phyloP scores from a whole-genome alignment of 2,797 vertebrate species.

The Gambelia wislizenii region DNA sequence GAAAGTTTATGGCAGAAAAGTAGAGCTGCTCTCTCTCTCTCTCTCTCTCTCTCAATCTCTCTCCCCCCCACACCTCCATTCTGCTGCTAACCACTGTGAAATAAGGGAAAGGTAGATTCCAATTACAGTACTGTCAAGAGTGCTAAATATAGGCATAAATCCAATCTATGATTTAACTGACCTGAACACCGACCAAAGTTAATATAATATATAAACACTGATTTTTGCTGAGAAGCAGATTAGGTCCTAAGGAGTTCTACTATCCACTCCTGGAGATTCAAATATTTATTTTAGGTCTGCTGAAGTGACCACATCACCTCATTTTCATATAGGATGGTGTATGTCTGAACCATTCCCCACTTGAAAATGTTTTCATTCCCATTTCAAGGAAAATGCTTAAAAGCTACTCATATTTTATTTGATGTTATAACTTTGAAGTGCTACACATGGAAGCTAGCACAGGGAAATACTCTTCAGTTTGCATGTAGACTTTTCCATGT shows the following conservation, averaged over 20 bases:
- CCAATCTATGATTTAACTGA: slow-evolving; percentile 48
- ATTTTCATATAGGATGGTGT: background rate
- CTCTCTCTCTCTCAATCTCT: too few species aligned
- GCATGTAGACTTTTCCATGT: slow-evolving; percentile 11
- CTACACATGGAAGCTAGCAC: background rate
- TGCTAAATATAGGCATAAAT: slow-evolving; percentile 58
- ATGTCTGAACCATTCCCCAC: background rate
- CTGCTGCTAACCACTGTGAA: background rate
- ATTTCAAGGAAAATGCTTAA: background rate
- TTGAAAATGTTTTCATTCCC: background rate
- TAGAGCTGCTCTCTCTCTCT: too few species aligned
- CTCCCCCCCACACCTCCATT: background rate
- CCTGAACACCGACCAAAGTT: slow-evolving; percentile 63
- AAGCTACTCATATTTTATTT: background rate
- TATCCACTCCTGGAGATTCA: slow-evolving; percentile 51
- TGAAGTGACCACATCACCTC: background rate
- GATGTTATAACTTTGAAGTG: background rate
- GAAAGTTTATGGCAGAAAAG: background rate
- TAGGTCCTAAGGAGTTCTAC: slow-evolving; percentile 51
- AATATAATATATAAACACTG: slow-evolving; percentile 64
- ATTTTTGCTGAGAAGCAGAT: slow-evolving; percentile 32
- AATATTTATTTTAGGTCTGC: slow-evolving; percentile 5
- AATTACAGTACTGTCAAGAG: slow-evolving; percentile 61
- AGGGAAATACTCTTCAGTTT: background rate
- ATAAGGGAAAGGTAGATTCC: slow-evolving; percentile 41